These are phyloP conservation scores for Oreochromis niloticus DNA, from an alignment of 2,113 vertebrate species.

Conservation along the genomic window DNA sequence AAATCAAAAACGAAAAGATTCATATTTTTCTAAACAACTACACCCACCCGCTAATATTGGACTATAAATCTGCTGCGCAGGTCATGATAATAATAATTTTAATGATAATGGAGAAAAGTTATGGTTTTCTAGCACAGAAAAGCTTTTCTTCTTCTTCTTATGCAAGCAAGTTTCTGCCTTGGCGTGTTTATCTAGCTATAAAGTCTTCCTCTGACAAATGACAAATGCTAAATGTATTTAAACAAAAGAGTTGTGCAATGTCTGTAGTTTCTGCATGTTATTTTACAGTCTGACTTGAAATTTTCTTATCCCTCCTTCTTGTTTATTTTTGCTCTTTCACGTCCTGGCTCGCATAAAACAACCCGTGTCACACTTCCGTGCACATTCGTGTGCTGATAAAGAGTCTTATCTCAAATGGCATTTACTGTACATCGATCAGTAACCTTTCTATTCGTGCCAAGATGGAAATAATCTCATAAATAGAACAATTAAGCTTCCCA, in stretches of 20 bases:
- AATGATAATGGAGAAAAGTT: neutral
- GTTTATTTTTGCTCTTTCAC: neutral
- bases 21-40: neutral
- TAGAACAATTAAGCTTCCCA: neutral
- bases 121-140: neutral
- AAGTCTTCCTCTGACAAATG: neutral
- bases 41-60: neutral
- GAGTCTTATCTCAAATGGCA: neutral
- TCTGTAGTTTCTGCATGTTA: neutral
- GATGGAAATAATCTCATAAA: neutral
- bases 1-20: neutral
- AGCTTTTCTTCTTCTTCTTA: neutral
- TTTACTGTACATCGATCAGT: neutral
- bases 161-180: neutral
- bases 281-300: neutral
- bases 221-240: neutral
- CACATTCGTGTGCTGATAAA: neutral
- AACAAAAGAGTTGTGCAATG: neutral
- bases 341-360: neutral
- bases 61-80: neutral
- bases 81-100: neutral
- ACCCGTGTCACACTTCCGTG: neutral
- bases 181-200: neutral
- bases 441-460: neutral
- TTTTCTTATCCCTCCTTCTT: neutral